Conservation (phyloP, 2,797 vertebrate species). For the Lagocephalus sceleratus region DNA sequence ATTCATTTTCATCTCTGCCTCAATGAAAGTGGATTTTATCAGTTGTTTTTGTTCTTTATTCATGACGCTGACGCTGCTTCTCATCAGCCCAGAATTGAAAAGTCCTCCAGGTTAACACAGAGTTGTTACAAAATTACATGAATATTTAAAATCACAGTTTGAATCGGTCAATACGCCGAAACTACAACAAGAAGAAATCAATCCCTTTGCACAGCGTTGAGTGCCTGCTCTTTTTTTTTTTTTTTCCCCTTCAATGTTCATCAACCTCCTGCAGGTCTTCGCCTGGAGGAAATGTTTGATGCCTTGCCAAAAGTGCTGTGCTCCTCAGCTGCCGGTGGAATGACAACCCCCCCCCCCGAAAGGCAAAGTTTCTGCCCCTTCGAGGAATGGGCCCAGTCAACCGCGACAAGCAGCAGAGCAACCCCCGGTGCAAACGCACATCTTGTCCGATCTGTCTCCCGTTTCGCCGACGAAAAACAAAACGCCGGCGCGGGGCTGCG, state of each 20-base stretch:
- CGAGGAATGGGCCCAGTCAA: constrained; percentile 54
- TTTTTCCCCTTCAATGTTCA: constrained; percentile 43
- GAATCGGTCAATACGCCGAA: constrained; percentile 41
- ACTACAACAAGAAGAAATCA: constrained; percentile 47
- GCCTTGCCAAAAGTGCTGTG: constrained; percentile 54
- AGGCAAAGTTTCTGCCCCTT: constrained; percentile 66
- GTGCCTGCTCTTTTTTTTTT: constrained; percentile 24
- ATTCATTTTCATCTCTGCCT: constrained; percentile 16
- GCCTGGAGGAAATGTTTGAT: constrained; percentile 36
- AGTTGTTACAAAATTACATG: constrained; percentile 40
- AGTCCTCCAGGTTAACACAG: constrained; percentile 30
- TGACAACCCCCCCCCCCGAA: constrained; percentile 56
- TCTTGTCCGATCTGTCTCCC: constrained; percentile 25
- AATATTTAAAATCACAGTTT: constrained; percentile 62
- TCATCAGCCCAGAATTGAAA: constrained; percentile 14
- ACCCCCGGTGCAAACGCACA: constrained; percentile 17
- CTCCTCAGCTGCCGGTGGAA: constrained; percentile 58
- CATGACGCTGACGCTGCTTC: constrained; percentile 17
- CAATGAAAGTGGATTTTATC: constrained; percentile 38
- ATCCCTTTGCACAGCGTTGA: constrained; percentile 48
- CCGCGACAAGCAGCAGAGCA: constrained; percentile 40
- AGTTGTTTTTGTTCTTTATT: constrained; percentile 19
- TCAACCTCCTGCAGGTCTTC: constrained; percentile 62
- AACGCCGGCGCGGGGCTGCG: constrained; percentile 25
- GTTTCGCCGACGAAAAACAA: constrained; percentile 39